Percentiles rank a stretch among this genome's conserved stretches.
These are phyloP conservation scores for Lepus timidus DNA, from an alignment of 2,113 vertebrate genomes.

Conservation along the genomic window DNA sequence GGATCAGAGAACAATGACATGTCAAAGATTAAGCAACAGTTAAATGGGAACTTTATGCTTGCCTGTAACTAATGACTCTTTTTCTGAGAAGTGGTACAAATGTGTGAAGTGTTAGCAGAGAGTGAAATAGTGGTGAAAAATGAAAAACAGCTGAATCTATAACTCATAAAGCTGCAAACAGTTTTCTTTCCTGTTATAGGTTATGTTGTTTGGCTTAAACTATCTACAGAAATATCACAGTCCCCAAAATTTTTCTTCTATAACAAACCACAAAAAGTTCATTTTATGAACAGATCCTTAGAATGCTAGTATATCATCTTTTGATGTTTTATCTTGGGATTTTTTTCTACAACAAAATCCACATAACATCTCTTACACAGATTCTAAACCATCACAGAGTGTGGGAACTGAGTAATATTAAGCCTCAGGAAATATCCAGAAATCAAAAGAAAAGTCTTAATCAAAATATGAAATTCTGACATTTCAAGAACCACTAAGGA, in stretches of 20 bases:
- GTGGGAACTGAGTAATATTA: constrained; percentile 81
- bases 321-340: constrained; percentile 65
- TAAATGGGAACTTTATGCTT: constrained; percentile 22
- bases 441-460: constrained; percentile 79
- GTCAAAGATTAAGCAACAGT: not conserved
- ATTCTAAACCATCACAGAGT: constrained; percentile 64
- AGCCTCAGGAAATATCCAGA: constrained; percentile 82
- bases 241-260: not conserved
- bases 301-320: not conserved
- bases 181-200: constrained; percentile 30
- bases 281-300: not conserved
- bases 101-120: constrained; percentile 59
- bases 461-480: constrained; percentile 25
- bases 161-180: not conserved
- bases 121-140: constrained; percentile 17
- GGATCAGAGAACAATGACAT: constrained; percentile 45
- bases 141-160: constrained; percentile 54
- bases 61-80: not conserved
- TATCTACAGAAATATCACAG: constrained; percentile 69
- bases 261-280: constrained; percentile 55
- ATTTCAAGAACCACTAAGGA: constrained; percentile 83
- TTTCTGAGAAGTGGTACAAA: constrained; percentile 44
- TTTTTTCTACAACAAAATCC: constrained; percentile 49
- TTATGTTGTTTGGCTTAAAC: constrained; percentile 51
- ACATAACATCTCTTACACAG: constrained; percentile 29